Percentiles rank a stretch among this genome's conserved stretches.
These are phyloP conservation scores for Altica lythri DNA, from an alignment of 2,888 invertebrate genomes.

Conservation along the genomic window DNA sequence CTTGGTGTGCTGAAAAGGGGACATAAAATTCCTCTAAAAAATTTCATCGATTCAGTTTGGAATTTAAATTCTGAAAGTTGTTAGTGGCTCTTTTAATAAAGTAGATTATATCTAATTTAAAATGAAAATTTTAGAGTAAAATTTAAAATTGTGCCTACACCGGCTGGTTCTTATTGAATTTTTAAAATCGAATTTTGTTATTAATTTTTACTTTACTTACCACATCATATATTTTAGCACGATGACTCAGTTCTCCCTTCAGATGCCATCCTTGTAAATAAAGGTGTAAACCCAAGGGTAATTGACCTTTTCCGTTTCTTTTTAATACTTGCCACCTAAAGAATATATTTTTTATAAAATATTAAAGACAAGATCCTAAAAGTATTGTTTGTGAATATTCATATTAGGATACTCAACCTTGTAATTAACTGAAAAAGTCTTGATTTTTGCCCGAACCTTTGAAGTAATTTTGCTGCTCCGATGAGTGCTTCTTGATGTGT, in stretches of 20 bases:
- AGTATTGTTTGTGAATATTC: too few relatives aligned
- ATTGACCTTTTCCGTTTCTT: conserved; percentile 56
- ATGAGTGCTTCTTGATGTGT: conserved; percentile 63
- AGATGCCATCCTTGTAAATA: conserved; percentile 63
- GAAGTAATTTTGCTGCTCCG: conserved; percentile 66
- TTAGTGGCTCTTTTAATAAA: conserved; percentile 9
- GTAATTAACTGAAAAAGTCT: conserved; percentile 69
- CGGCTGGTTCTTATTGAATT: too few relatives aligned
- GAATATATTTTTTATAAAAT: too few relatives aligned
- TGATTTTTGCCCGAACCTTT: conserved; percentile 68
- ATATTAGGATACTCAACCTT: too few relatives aligned
- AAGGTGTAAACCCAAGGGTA: conserved; percentile 56
- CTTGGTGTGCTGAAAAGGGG: not conserved
- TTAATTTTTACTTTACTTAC: conserved; percentile 10
- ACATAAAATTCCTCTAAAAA: conserved; percentile 14
- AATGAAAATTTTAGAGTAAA: conserved; percentile 10
- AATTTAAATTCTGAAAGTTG: conserved; percentile 11
- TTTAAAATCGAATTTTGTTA: too few relatives aligned
- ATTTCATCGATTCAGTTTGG: conserved; percentile 5
- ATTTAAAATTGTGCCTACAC: conserved; percentile 1
- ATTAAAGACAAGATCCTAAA: too few relatives aligned
- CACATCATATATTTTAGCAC: conserved; percentile 54
- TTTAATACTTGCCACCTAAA: conserved; percentile 62
- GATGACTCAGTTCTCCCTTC: conserved; percentile 57
- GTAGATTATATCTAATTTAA: conserved; percentile 5